These are phyloP conservation scores for Oscheius myriophilus DNA, from an alignment of 2,888 invertebrate species.

Conservation along the genomic window DNA sequence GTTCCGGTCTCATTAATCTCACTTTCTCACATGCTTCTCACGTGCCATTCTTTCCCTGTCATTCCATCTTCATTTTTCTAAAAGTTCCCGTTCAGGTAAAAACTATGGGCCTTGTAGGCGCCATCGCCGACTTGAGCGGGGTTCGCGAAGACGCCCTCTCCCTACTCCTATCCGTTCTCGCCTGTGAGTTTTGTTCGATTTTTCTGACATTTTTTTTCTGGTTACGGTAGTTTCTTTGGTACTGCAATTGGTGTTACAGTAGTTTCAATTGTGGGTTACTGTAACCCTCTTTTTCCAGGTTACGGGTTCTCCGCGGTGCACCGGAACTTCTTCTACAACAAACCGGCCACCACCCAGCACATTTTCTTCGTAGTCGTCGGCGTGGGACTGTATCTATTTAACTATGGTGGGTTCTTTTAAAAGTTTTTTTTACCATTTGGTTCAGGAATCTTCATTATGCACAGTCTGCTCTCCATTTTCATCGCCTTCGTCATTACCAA, in stretches of 20 bases:
- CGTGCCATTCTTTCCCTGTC: neutral
- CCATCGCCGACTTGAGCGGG: slow-evolving; percentile 55
- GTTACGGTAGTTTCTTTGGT: neutral
- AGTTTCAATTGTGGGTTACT: no score
- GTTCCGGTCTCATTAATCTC: no score
- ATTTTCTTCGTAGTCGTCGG: slow-evolving; percentile 62
- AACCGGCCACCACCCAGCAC: slow-evolving; percentile 58
- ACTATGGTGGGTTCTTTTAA: slow-evolving; percentile 56
- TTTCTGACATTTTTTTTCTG: neutral
- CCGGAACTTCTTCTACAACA: slow-evolving; percentile 62
- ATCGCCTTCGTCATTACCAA: slow-evolving; percentile 80
- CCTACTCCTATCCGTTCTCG: slow-evolving; percentile 64
- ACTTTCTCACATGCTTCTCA: no score
- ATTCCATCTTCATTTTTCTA: neutral
- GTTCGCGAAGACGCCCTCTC: slow-evolving; percentile 67
- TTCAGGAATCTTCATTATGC: slow-evolving; percentile 73
- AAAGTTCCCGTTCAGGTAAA: slow-evolving; percentile 3
- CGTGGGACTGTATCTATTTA: slow-evolving; percentile 63
- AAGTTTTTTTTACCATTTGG: neutral
- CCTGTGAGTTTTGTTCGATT: slow-evolving; percentile 39
- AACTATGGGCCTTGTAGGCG: slow-evolving; percentile 46
- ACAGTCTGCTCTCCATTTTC: slow-evolving; percentile 81
- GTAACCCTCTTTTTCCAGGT: slow-evolving; percentile 57
- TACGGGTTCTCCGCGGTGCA: slow-evolving; percentile 68
- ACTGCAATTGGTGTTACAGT: no score